phyloP scores from a whole-genome alignment of 2,113 vertebrate species.

The Orthonyx spaldingii region DNA sequence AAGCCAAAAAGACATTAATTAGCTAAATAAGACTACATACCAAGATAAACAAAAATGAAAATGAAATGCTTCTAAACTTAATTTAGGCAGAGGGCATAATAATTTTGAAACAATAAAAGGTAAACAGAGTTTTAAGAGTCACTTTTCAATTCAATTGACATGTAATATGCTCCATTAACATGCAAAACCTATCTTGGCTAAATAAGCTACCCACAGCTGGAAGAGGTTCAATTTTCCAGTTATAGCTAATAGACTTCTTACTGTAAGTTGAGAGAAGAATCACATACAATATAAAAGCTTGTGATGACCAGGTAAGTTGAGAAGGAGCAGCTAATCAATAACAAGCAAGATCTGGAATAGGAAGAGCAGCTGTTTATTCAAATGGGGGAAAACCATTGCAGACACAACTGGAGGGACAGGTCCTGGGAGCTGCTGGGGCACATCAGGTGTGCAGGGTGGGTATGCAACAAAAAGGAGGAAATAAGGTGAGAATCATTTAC shows the following conservation, averaged over 20 bases:
- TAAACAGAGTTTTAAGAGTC: slow-evolving; percentile 9
- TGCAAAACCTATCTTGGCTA: neutral
- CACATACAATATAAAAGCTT: neutral
- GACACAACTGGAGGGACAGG: neutral
- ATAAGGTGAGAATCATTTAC: neutral
- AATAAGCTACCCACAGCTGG: neutral
- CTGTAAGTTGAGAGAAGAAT: neutral
- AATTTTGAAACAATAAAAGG: neutral
- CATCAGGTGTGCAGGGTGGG: too few species aligned
- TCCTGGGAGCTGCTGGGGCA: neutral
- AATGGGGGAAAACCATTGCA: neutral
- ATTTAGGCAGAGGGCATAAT: neutral
- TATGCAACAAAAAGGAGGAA: neutral
- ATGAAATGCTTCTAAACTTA: neutral
- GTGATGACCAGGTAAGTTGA: neutral
- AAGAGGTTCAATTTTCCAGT: slow-evolving; percentile 18
- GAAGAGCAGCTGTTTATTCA: neutral
- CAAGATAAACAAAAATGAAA: slow-evolving; percentile 9
- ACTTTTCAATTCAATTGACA: slow-evolving; percentile 20
- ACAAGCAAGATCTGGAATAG: neutral
- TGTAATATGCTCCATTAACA: neutral
- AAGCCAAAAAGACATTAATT: neutral
- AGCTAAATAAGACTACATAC: neutral
- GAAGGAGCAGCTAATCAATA: neutral
- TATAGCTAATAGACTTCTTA: neutral